phyloP scores from a whole-genome alignment of 2,888 invertebrate genomes.

The Biston stratarius region DNA sequence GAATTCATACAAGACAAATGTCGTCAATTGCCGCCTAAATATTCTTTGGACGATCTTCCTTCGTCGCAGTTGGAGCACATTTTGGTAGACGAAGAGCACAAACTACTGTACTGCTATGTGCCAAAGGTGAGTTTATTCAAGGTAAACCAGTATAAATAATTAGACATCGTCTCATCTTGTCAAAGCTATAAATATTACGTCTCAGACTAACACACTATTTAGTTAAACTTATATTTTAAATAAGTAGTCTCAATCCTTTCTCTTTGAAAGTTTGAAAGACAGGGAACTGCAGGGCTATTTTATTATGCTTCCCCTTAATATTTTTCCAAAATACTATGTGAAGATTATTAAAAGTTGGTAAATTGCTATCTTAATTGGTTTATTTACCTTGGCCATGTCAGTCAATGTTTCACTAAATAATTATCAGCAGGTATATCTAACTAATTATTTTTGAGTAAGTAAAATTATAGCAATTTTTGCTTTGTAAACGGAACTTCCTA shows the following conservation, averaged over 20 bases:
- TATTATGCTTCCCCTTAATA: not conserved
- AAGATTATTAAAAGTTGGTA: not conserved
- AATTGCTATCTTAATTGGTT: not conserved
- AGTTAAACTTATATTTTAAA: not conserved
- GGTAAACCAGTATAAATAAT: slow-evolving; percentile 36
- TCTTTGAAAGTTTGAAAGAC: not conserved
- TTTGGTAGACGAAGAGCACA: slow-evolving; percentile 93
- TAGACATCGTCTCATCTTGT: slow-evolving; percentile 16
- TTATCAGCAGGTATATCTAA: not conserved
- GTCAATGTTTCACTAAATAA: slow-evolving; percentile 1
- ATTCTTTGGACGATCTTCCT: slow-evolving; percentile 76
- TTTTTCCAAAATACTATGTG: not conserved
- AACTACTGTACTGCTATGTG: slow-evolving; percentile 96
- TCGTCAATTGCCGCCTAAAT: slow-evolving; percentile 77
- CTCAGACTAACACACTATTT: not conserved
- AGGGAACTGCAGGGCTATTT: no score
- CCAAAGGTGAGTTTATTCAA: slow-evolving; percentile 90
- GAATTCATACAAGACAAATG: slow-evolving; percentile 88
- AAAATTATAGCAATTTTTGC: not conserved
- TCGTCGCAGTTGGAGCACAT: slow-evolving; percentile 91
- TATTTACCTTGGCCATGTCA: slow-evolving; percentile 15
- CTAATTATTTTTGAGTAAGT: not conserved
- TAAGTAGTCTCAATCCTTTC: not conserved
- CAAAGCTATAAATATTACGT: slow-evolving; percentile 9
- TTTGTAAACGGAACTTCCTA: slow-evolving; percentile 7